Evolutionary conservation across 2,888 invertebrate genomes (phyloP), one percentile per base, ranked within the genome.

Genomic region (Rhingia campestris): DNA sequence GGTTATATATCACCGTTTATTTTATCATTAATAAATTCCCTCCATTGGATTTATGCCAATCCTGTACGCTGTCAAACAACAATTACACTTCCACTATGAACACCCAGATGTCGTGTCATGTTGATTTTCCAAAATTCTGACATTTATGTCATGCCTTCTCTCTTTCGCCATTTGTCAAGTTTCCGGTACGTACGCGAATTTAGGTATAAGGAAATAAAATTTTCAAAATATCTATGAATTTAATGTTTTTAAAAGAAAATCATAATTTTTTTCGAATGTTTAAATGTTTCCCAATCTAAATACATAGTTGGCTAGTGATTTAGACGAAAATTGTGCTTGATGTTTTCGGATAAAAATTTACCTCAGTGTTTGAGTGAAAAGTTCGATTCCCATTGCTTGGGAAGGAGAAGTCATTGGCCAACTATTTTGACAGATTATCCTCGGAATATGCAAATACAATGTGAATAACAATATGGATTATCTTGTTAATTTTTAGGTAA

Each of bases 131-230:
- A n/a, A 59, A 69, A 72, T 54, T 69, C 5, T 81, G 84, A 81
- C 77, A 86, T 63, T 73, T 73, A 81, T 88, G 86, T 87, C 87
- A 86, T 87, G 86, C 47, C 80, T 87, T 89, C 89, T 86, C 88
- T 91, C 91, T 91, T 91, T 91, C 90, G 90, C 90, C 89, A 90
- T 90, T 91, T 88, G 88, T 88, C 88, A 91, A 89, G 90, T 91
- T 90, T 91, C 91, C 91, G 91, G 91, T 91, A 90, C 86, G 91
- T 90, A 91, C 90, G 89, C 87, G 87, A 87, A 87, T 87, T 89
- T 89, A 87, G 69, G 80, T 84, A 86, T 64, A 79, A 22, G 56
- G 74, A 86, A 84, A 67, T 80, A 37, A 72, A 35, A 66, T 77
- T 58, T 54, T 14, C 2, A 49, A 72, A 39, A 75, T 80, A 66